These are phyloP conservation scores for Latrodectus geometricus DNA, from an alignment of 1,140 invertebrate species.

Conservation along the genomic window DNA sequence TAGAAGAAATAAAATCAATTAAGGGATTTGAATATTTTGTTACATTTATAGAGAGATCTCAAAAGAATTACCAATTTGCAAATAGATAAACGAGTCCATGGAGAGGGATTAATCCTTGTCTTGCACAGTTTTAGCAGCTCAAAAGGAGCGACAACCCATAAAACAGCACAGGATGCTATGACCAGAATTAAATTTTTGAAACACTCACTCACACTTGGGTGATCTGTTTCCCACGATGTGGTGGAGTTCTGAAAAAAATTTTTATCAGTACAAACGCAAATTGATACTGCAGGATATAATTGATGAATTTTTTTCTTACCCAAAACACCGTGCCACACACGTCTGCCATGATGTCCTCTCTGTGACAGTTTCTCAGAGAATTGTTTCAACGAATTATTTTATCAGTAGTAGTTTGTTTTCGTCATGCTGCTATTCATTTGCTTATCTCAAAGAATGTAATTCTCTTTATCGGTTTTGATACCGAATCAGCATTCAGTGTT, in stretches of 20 bases:
- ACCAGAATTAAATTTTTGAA: slow-evolving; percentile 42
- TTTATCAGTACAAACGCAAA: background rate
- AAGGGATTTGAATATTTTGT: background rate
- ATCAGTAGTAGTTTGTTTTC: too few relatives aligned
- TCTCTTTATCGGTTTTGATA: too few relatives aligned
- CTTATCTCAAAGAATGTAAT: too few relatives aligned
- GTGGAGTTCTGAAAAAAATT: slow-evolving; percentile 32
- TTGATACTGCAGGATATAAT: background rate
- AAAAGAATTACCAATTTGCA: slow-evolving; percentile 8
- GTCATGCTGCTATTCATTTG: too few relatives aligned
- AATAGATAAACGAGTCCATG: slow-evolving; percentile 27
- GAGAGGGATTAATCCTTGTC: slow-evolving; percentile 1
- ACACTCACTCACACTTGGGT: slow-evolving; percentile 34
- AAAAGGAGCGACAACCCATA: slow-evolving; percentile 47
- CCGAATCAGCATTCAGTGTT: too few relatives aligned
- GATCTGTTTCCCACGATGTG: slow-evolving; percentile 31
- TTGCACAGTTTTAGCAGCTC: slow-evolving; percentile 26
- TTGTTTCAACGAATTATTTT: too few relatives aligned
- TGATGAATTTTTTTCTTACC: too few relatives aligned
- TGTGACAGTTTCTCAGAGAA: too few relatives aligned
- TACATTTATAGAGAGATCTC: background rate
- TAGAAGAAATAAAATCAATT: background rate
- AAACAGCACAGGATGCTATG: slow-evolving; percentile 38
- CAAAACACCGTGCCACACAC: too few relatives aligned
- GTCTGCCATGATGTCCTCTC: too few relatives aligned